Evolutionary conservation across 2,888 invertebrate genomes (phyloP).

Genomic region (Capitulum mitella): DNA sequence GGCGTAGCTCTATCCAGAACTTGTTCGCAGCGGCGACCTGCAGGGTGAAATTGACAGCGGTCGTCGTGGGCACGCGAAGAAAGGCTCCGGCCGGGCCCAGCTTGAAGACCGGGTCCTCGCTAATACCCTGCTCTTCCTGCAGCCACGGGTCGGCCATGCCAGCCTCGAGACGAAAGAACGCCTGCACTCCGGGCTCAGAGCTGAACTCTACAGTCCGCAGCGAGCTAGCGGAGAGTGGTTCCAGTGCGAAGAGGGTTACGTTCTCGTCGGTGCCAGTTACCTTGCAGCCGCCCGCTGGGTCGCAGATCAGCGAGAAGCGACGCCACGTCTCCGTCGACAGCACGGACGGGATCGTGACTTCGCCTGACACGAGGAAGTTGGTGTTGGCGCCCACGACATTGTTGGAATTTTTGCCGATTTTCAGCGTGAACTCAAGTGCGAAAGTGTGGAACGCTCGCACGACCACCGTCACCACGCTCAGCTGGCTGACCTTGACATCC

Average conservation of each 20-base stretch:
- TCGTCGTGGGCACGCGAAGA: background rate
- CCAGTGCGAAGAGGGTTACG: background rate
- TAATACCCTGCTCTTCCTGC: background rate
- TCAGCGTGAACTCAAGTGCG: no score
- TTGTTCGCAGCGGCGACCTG: background rate
- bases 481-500: constrained; percentile 2
- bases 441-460: no score
- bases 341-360: background rate
- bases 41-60: background rate
- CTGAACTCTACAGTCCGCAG: background rate
- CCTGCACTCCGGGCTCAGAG: background rate
- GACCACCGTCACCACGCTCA: background rate
- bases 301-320: background rate
- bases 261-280: background rate
- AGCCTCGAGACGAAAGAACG: background rate
- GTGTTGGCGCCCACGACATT: background rate
- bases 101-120: background rate
- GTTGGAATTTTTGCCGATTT: background rate
- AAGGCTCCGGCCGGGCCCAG: background rate
- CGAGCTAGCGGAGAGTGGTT: background rate
- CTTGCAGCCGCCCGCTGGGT: background rate
- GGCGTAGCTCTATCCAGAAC: background rate
- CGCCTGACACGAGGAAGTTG: background rate
- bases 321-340: background rate
- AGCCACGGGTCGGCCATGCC: background rate